Percentiles rank a stretch among this genome's conserved stretches.
Evolutionary conservation across 2,797 vertebrate genomes (phyloP).

Genomic region (Sparidentex hasta): DNA sequence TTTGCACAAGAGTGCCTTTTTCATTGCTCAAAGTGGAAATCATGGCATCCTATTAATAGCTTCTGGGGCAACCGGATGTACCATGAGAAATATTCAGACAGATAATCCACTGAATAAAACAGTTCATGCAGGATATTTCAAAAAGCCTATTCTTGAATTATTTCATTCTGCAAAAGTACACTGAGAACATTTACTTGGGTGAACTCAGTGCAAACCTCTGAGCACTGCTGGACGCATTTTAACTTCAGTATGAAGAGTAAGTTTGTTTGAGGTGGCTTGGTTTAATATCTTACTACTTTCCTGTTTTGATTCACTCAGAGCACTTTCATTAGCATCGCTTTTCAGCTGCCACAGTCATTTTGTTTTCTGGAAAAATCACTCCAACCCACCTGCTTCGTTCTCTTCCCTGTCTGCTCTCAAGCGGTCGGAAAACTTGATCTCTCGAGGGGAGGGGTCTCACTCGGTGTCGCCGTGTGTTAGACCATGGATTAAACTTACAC

Average conservation of each 20-base stretch:
- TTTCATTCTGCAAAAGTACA: background rate
- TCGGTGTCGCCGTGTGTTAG: too few relatives aligned
- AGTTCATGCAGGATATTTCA: background rate
- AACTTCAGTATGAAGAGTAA: too few relatives aligned
- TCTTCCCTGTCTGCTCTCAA: too few relatives aligned
- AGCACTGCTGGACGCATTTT: background rate
- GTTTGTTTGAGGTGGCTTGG: too few relatives aligned
- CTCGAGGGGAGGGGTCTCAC: too few relatives aligned
- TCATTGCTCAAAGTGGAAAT: background rate
- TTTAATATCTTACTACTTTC: too few relatives aligned
- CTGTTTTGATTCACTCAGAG: background rate
- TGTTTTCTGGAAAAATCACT: background rate
- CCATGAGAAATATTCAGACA: background rate
- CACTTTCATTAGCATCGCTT: background rate
- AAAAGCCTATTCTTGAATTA: background rate
- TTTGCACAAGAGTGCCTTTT: background rate
- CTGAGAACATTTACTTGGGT: background rate
- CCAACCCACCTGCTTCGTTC: background rate
- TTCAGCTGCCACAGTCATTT: background rate
- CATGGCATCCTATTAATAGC: background rate
- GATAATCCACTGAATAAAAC: constrained; percentile 4
- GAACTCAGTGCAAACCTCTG: background rate
- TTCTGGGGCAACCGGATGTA: background rate
- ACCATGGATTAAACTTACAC: too few relatives aligned
- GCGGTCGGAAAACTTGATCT: too few relatives aligned